A percentile compares a stretch with the other conserved stretches of the same genome.
phyloP scores from a whole-genome alignment of 2,888 invertebrate genomes.

The Meteorus cinctellus region DNA sequence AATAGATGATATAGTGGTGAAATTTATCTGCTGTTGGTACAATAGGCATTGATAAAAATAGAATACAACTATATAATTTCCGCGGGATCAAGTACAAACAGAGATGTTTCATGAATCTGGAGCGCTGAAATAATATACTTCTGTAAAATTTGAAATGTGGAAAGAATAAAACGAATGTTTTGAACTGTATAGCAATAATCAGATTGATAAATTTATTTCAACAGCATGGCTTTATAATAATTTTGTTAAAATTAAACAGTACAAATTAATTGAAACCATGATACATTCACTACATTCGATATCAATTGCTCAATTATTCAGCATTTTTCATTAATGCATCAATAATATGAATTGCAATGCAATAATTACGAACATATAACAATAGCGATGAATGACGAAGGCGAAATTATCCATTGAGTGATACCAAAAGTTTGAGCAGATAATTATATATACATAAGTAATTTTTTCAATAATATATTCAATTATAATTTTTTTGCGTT shows the following conservation, averaged over 20 bases:
- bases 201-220: conserved; percentile 1
- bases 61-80: too few species aligned
- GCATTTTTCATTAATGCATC: background rate
- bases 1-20: background rate
- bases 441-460: background rate
- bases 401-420: background rate
- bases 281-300: background rate
- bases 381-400: background rate
- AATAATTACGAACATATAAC: conserved; percentile 5
- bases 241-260: background rate
- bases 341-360: background rate
- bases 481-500: background rate
- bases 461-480: background rate
- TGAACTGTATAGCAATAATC: background rate
- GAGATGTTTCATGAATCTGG: too few species aligned
- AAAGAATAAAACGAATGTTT: background rate
- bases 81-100: too few species aligned
- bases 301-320: background rate
- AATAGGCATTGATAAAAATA: background rate
- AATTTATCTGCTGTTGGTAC: background rate
- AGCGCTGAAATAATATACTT: background rate
- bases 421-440: background rate
- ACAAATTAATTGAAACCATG: conserved; percentile 1
- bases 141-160: background rate
- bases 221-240: background rate